Conservation (phyloP, 2,888 invertebrate species). For the Drosophila imparisetae region DNA sequence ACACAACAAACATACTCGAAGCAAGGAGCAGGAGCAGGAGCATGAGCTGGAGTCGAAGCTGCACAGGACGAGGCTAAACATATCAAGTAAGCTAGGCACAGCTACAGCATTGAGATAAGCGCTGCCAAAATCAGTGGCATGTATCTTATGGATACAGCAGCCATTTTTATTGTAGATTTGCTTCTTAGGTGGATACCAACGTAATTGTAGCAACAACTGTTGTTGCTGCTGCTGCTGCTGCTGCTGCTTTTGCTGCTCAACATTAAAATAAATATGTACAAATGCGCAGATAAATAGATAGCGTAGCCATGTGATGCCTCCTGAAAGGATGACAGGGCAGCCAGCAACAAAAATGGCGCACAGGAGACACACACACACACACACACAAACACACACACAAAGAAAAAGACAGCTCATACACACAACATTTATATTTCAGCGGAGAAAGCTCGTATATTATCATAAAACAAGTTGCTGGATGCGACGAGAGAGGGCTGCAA, state of each 20-base stretch:
- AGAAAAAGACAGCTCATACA: slow-evolving; percentile 68
- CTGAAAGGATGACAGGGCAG: slow-evolving; percentile 56
- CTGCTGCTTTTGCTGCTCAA: slow-evolving; percentile 53
- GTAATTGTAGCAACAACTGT: slow-evolving; percentile 71
- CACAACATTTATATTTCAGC: slow-evolving; percentile 83
- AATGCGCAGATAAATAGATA: slow-evolving; percentile 75
- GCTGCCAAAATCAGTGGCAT: slow-evolving; percentile 78
- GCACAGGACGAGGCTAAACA: slow-evolving; percentile 45
- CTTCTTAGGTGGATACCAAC: slow-evolving; percentile 58
- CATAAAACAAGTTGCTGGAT: slow-evolving; percentile 83
- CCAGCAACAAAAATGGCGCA: slow-evolving; percentile 73
- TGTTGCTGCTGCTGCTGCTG: slow-evolving; percentile 31
- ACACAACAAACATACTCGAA: slow-evolving; percentile 18
- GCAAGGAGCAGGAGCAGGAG: not conserved
- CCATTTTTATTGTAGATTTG: slow-evolving; percentile 78
- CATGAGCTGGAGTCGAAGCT: not conserved
- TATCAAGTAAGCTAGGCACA: slow-evolving; percentile 62
- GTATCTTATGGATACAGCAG: slow-evolving; percentile 75
- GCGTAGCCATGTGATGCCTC: slow-evolving; percentile 63
- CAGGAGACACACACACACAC: slow-evolving; percentile 47
- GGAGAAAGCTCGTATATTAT: slow-evolving; percentile 85
- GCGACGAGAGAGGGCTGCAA: slow-evolving; percentile 37
- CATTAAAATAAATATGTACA: slow-evolving; percentile 82
- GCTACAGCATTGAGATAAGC: slow-evolving; percentile 68
- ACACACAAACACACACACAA: slow-evolving; percentile 15